Percentiles rank a stretch among this genome's conserved stretches.
Evolutionary conservation across 2,888 invertebrate species (phyloP).

Genomic region (Dichetophora obliterata): DNA sequence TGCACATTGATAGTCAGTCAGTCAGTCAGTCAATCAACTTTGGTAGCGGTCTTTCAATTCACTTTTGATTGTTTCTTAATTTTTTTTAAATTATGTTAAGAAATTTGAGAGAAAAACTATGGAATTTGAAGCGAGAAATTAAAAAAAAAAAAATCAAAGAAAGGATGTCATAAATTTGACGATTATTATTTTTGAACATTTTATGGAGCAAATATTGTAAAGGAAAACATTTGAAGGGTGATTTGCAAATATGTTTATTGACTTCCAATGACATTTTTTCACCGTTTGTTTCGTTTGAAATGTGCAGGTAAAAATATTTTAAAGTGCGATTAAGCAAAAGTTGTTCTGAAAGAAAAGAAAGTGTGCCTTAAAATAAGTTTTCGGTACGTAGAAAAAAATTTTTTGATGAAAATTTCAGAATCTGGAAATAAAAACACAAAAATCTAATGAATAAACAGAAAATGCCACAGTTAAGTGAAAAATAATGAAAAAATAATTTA

Average conservation of each 20-base stretch:
- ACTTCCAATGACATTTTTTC: not conserved
- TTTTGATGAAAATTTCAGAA: not conserved
- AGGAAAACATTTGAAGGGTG: not conserved
- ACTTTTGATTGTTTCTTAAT: not conserved
- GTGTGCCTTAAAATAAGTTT: no score
- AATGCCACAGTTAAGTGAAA: no score
- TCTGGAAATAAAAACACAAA: not conserved
- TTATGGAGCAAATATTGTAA: not conserved
- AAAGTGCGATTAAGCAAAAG: not conserved
- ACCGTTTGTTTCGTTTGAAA: not conserved
- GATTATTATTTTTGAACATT: conserved; percentile 5
- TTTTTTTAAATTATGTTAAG: no score
- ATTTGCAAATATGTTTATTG: not conserved
- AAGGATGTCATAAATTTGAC: conserved; percentile 22
- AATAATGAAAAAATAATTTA: no score
- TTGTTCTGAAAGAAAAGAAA: not conserved
- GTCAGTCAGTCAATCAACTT: not conserved
- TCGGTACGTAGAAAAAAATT: no score
- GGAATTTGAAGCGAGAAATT: not conserved
- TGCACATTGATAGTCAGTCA: conserved; percentile 41
- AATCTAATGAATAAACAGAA: no score
- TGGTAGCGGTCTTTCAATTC: not conserved
- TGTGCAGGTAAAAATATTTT: not conserved
- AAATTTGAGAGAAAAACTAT: not conserved
- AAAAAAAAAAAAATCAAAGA: not conserved